A percentile compares a stretch with the other conserved stretches of the same genome.
Conservation (phyloP, 2,888 invertebrate genomes). For the Drosophila yooni region DNA sequence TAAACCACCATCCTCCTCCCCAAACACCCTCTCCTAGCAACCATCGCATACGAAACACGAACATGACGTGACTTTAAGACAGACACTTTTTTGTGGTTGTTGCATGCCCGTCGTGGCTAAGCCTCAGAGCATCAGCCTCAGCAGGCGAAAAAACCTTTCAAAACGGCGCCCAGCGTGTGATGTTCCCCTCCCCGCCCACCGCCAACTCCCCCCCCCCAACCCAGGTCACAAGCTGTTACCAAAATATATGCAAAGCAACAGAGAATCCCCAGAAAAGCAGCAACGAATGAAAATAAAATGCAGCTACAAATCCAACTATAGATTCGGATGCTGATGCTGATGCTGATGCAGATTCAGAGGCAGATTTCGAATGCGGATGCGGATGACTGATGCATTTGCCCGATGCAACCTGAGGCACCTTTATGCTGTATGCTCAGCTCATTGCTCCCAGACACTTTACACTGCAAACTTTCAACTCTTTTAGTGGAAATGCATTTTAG, state of each 20-base stretch:
- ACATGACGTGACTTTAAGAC: conserved; percentile 75
- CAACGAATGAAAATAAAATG: conserved; percentile 29
- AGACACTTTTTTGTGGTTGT: conserved; percentile 58
- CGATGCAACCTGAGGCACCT: conserved; percentile 26
- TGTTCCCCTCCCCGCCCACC: background rate
- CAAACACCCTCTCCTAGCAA: background rate
- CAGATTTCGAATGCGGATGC: no score
- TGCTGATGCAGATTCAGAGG: background rate
- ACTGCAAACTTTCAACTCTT: conserved; percentile 43
- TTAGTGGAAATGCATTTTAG: background rate
- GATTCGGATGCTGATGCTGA: conserved; percentile 20
- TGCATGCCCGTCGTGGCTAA: conserved; percentile 52
- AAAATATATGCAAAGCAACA: conserved; percentile 67
- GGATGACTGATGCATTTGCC: conserved; percentile 5
- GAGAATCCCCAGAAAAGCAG: conserved; percentile 42
- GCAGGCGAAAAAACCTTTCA: conserved; percentile 60
- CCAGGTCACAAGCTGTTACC: conserved; percentile 17
- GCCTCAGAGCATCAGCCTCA: conserved; percentile 33
- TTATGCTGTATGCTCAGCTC: conserved; percentile 28
- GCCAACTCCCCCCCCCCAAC: conserved; percentile 1
- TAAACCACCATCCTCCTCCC: background rate
- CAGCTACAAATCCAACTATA: conserved; percentile 41
- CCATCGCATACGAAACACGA: conserved; percentile 15
- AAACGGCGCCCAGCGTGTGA: conserved; percentile 46
- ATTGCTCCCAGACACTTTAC: conserved; percentile 39